Conservation (phyloP, 2,113 vertebrate species). For the Cyprinodon brontotheroides region DNA sequence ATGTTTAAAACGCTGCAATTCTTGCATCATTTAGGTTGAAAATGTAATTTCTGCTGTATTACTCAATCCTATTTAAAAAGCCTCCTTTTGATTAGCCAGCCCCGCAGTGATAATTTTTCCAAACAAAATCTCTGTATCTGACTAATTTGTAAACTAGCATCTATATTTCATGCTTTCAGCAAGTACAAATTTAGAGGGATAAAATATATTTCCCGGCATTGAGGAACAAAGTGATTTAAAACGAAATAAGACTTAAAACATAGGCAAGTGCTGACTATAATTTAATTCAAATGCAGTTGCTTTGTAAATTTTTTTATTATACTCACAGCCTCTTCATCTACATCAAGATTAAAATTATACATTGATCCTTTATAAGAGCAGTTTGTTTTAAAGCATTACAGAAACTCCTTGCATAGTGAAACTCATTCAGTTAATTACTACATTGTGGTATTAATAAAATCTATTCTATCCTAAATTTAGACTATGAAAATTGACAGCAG, state of each 20-base stretch:
- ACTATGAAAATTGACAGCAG: slow-evolving; percentile 3
- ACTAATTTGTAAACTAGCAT: background rate
- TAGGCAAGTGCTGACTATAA: background rate
- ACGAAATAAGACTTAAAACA: background rate
- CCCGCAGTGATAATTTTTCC: background rate
- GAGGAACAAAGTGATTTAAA: background rate
- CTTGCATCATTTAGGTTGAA: background rate
- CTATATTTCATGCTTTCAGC: background rate
- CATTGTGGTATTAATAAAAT: background rate
- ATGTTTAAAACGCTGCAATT: background rate
- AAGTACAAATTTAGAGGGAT: background rate
- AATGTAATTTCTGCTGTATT: background rate
- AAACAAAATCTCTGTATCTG: background rate
- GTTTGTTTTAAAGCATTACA: background rate
- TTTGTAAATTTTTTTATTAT: background rate
- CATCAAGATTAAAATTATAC: no score
- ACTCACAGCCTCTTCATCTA: no score
- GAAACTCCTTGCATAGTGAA: background rate
- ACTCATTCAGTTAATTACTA: no score
- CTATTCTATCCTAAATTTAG: background rate
- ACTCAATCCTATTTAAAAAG: background rate
- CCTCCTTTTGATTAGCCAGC: background rate
- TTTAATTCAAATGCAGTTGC: background rate
- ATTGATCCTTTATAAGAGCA: no score
- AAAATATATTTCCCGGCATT: background rate